Evolutionary conservation across 2,797 vertebrate genomes (phyloP), one percentile per base, ranked within the genome.

Genomic region (Lepilemur ruficaudatus): DNA sequence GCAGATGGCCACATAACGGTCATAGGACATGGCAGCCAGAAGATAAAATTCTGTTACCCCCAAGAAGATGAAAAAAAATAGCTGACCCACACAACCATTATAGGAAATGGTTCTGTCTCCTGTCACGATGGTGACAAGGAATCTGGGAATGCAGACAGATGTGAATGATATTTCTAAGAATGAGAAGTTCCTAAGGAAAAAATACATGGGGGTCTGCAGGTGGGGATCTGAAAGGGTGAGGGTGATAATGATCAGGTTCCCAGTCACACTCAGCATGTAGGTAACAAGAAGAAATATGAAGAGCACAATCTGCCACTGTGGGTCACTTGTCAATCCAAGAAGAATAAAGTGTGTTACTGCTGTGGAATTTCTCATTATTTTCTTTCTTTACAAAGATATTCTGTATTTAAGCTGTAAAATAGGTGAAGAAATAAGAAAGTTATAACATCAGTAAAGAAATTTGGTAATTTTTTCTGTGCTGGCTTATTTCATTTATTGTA

Each of bases 21-120:
- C 97, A 25, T 94, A 97, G 87, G 96, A 97, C 97, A 97, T 97
- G 88, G 97, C 94, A 12, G 97, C 94, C 32, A 97, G 72, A 30
- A 97, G 92, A 73, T 97, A 97, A 96, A 98, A 98, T 52, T 97
- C 97, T 25, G 96, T 96, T 38, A 97, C 97, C 14, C 96, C 96
- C 63, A 97, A 69, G 50, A 97, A 96, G 55, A 98, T 95, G 73
- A 96, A 94, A 83, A 98, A 97, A 76, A 97, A 97, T 17, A 97
- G 73, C 87, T 97, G 97, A 78, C 84, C 78, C 65, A 97, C 76
- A 78, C 97, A 97, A 9, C 79, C 83, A 5, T 88, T 76, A 25
- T 95, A 94, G 11, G 96, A 96, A 89, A 97, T 95, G 9, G 83
- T 91, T 92, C 61, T 95, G 78, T 96, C 35, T 25, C 67, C 79